Evolutionary conservation across 2,888 invertebrate genomes (phyloP).

Genomic region (Ceratothoa steindachneri): DNA sequence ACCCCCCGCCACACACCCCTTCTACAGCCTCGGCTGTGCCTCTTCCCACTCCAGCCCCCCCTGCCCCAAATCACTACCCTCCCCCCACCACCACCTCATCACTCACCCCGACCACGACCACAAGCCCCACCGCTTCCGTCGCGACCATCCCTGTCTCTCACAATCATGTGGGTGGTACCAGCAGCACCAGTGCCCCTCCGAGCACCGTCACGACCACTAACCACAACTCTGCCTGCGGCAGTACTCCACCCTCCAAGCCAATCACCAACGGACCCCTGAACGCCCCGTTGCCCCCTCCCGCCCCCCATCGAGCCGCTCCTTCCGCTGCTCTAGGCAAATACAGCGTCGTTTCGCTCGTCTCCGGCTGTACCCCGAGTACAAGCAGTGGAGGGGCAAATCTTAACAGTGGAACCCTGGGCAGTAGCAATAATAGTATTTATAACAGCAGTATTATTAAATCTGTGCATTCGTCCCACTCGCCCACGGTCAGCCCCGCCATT

Average conservation of each 20-base stretch:
- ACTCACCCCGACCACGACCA: background rate
- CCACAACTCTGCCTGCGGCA: background rate
- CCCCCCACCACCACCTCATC: background rate
- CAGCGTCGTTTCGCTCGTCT: constrained; percentile 46
- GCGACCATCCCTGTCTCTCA: background rate
- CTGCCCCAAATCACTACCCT: background rate
- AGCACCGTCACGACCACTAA: background rate
- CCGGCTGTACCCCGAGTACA: constrained; percentile 7
- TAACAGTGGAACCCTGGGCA: background rate
- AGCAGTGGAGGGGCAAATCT: background rate
- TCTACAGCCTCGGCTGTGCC: background rate
- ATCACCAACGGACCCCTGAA: background rate
- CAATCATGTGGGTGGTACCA: background rate
- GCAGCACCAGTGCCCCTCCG: background rate
- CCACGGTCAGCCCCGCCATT: constrained; percentile 2
- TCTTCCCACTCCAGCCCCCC: background rate
- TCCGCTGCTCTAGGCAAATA: constrained; percentile 23
- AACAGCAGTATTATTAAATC: constrained; percentile 7
- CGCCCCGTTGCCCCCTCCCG: background rate
- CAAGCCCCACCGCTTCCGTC: background rate
- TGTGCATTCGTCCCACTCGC: background rate
- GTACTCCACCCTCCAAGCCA: background rate
- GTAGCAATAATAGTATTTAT: constrained; percentile 13
- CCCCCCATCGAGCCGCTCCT: background rate
- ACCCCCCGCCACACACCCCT: background rate